These are phyloP conservation scores for Coccyzus lansbergi DNA, from an alignment of 2,797 vertebrate species.

Conservation along the genomic window DNA sequence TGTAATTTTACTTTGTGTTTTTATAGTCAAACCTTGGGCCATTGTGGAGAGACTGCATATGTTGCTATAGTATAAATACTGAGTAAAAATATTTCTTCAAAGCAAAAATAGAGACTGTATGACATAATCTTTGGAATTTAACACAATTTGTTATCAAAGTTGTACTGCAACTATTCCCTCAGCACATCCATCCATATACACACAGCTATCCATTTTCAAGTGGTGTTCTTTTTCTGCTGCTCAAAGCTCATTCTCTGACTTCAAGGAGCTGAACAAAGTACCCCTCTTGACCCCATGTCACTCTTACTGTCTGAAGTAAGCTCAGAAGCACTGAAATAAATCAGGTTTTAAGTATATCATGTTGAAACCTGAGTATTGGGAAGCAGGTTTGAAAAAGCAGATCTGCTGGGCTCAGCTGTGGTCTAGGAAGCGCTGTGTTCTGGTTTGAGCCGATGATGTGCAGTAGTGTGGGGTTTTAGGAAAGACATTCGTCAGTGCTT, in stretches of 20 bases:
- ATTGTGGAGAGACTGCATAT: background rate
- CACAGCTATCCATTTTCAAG: background rate
- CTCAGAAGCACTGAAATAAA: background rate
- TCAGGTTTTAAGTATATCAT: background rate
- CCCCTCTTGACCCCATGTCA: background rate
- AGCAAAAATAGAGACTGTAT: background rate
- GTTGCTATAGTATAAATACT: background rate
- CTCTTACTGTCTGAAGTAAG: background rate
- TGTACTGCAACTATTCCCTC: background rate
- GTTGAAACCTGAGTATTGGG: background rate
- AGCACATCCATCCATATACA: background rate
- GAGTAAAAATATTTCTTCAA: background rate
- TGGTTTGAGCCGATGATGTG: too few relatives aligned
- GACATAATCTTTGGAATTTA: background rate
- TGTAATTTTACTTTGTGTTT: background rate
- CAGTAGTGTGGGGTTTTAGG: background rate
- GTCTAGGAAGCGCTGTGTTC: background rate
- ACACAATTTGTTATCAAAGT: background rate
- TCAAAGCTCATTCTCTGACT: background rate
- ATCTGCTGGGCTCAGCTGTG: background rate
- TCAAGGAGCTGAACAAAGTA: background rate
- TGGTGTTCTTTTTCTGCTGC: background rate
- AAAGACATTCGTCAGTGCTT: background rate
- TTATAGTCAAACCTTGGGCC: background rate
- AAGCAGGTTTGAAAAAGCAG: background rate